phyloP scores from a whole-genome alignment of 2,888 invertebrate genomes.

The Stenolophus ochropezus region DNA sequence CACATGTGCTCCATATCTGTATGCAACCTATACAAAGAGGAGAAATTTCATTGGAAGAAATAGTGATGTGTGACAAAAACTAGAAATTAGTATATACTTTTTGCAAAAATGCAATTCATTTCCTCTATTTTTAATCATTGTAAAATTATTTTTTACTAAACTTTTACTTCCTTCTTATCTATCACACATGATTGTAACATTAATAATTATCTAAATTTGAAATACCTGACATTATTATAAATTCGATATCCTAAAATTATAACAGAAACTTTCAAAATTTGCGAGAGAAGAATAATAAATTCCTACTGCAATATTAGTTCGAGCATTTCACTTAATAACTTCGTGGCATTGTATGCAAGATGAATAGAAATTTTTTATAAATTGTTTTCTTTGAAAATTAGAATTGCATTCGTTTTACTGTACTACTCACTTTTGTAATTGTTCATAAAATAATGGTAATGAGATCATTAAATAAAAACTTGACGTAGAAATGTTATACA shows the following conservation, averaged over 20 bases:
- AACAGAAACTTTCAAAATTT: slow-evolving; percentile 20
- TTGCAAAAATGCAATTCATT: slow-evolving; percentile 16
- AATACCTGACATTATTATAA: background rate
- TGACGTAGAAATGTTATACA: background rate
- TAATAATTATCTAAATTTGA: background rate
- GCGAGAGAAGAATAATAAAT: slow-evolving; percentile 16
- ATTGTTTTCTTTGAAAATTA: slow-evolving; percentile 10
- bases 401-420: too few relatives aligned
- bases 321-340: slow-evolving; percentile 20
- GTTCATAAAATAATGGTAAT: background rate
- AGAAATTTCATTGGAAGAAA: slow-evolving; percentile 26
- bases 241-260: slow-evolving; percentile 20
- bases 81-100: slow-evolving; percentile 2
- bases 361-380: background rate
- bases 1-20: slow-evolving; percentile 26
- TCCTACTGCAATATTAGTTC: slow-evolving; percentile 17
- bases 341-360: slow-evolving; percentile 2
- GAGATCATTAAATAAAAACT: background rate
- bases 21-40: background rate
- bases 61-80: slow-evolving; percentile 3
- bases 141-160: background rate
- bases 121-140: slow-evolving; percentile 3
- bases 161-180: slow-evolving; percentile 16
- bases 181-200: background rate
- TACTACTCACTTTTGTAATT: background rate